phyloP scores from a whole-genome alignment of 2,113 vertebrate genomes.

The Lepisosteus oculatus region DNA sequence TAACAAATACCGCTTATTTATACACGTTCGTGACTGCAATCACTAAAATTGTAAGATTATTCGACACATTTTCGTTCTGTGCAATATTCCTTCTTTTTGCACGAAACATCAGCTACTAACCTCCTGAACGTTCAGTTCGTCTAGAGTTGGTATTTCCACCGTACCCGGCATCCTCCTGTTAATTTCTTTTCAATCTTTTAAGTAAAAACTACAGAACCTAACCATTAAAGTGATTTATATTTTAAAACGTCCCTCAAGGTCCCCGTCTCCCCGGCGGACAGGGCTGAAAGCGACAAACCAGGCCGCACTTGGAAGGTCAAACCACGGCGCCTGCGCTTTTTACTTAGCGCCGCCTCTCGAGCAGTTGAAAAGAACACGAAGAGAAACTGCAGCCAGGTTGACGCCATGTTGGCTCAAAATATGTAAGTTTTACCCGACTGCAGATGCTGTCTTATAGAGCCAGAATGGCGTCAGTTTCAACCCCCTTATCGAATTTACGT shows the following conservation, averaged over 20 bases:
- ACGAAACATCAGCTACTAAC: constrained; percentile 55
- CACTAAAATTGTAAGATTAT: too few relatives aligned
- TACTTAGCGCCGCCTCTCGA: constrained; percentile 35
- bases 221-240: constrained; percentile 3
- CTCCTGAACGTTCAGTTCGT: constrained; percentile 85
- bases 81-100: too few relatives aligned
- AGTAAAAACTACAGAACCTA: not conserved
- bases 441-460: too few relatives aligned
- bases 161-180: constrained; percentile 66
- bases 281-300: constrained; percentile 14
- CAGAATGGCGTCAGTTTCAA: too few relatives aligned
- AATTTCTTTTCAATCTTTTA: not conserved
- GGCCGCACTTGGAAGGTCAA: constrained; percentile 62
- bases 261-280: constrained; percentile 43
- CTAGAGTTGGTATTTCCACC: constrained; percentile 67
- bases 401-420: not conserved
- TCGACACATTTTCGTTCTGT: too few relatives aligned
- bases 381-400: too few relatives aligned
- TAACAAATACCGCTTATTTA: too few relatives aligned
- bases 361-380: not conserved
- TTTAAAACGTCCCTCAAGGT: constrained; percentile 46
- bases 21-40: too few relatives aligned
- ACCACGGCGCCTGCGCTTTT: constrained; percentile 32
- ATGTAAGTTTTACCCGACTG: too few relatives aligned
- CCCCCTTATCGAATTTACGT: too few relatives aligned